phyloP scores from a whole-genome alignment of 2,888 invertebrate genomes.

The Phymatocera aterrima region DNA sequence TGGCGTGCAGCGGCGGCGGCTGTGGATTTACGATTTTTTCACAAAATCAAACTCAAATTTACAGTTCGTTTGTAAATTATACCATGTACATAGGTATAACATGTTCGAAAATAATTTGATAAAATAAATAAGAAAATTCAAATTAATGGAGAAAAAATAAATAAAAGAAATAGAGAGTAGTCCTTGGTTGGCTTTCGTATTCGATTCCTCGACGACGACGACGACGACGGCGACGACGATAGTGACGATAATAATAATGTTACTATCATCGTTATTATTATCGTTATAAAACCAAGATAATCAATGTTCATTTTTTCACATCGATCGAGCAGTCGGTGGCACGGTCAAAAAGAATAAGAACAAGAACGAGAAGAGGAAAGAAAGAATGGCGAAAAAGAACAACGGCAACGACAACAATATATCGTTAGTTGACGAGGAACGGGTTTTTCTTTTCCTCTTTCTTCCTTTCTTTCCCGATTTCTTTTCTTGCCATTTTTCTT shows the following conservation, averaged over 20 bases:
- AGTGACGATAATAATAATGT: no score
- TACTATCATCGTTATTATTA: neutral
- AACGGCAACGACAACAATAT: neutral
- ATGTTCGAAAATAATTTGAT: no score
- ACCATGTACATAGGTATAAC: no score
- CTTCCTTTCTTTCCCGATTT: neutral
- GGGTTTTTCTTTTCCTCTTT: neutral
- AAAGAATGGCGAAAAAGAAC: neutral
- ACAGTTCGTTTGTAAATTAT: neutral
- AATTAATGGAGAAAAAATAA: neutral
- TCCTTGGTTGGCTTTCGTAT: neutral
- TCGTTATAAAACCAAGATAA: neutral
- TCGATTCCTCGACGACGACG: neutral
- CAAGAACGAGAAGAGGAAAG: neutral
- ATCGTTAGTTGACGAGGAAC: neutral
- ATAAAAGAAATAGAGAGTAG: neutral
- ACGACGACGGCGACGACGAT: no score
- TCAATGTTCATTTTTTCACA: neutral
- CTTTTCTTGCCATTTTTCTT: neutral
- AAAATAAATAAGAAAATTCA: neutral
- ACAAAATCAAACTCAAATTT: slow-evolving; percentile 2
- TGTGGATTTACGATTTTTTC: slow-evolving; percentile 55
- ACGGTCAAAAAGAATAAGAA: neutral
- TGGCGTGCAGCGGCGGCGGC: slow-evolving; percentile 71
- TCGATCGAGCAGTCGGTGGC: neutral